Evolutionary conservation across 30 jellyfish, hydroid and myxozoan species (phyloP).

Genomic region (Turritopsis rubra): DNA sequence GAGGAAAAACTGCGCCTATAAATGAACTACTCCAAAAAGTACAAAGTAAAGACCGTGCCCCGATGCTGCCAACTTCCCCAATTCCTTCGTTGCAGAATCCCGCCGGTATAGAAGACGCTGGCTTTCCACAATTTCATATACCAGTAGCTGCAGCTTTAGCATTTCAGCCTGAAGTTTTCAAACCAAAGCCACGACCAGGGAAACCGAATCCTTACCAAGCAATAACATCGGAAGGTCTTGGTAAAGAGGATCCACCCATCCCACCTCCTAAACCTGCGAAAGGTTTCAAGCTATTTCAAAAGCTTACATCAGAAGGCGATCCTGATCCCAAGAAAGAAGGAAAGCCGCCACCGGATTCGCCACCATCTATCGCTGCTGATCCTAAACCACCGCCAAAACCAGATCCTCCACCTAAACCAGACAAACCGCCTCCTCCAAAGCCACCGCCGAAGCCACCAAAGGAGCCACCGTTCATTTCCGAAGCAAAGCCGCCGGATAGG

Average conservation of each 20-base stretch:
- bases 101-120: neutral
- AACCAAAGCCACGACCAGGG: neutral
- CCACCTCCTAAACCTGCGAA: constrained; percentile 5
- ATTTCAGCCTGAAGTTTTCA: neutral
- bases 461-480: neutral
- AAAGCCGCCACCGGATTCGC: constrained; percentile 15
- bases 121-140: constrained; percentile 5
- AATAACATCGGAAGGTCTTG: neutral
- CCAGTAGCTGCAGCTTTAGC: neutral
- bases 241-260: constrained; percentile 2
- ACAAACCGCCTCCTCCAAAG: neutral
- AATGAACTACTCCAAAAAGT: neutral
- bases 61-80: neutral
- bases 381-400: constrained; percentile 19
- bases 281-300: neutral
- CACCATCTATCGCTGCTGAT: neutral
- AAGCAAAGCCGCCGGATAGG: constrained; percentile 2
- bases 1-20: constrained; percentile 15
- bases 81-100: neutral
- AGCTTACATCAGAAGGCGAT: constrained; percentile 13
- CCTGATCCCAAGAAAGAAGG: neutral
- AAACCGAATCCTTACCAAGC: constrained; percentile 11
- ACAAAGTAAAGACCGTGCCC: neutral
- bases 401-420: constrained; percentile 11
- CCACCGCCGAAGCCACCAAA: constrained; percentile 12